These are phyloP conservation scores for Trilocha varians DNA, from an alignment of 2,888 invertebrate genomes.

Conservation along the genomic window DNA sequence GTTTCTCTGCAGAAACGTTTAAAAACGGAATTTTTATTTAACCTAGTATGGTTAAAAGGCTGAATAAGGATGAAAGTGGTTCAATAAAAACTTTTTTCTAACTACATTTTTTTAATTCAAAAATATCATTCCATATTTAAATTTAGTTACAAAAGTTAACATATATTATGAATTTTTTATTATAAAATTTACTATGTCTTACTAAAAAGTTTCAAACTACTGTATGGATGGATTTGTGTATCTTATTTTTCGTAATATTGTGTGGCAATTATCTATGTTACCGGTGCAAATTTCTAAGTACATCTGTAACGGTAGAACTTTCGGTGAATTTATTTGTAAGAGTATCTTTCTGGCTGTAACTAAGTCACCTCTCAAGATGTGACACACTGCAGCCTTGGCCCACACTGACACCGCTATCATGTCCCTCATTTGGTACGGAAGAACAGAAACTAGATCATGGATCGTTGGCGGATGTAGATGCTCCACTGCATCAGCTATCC, in stretches of 20 bases:
- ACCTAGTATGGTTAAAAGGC: neutral
- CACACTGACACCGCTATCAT: constrained; percentile 65
- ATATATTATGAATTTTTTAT: neutral
- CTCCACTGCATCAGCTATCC: constrained; percentile 86
- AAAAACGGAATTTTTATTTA: too few relatives aligned
- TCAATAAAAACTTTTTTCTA: constrained; percentile 1
- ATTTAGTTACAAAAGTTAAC: neutral
- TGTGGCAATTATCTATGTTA: constrained; percentile 65
- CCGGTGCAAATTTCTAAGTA: constrained; percentile 72
- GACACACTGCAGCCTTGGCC: constrained; percentile 69
- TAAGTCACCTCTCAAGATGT: constrained; percentile 59
- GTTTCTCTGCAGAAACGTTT: too few relatives aligned
- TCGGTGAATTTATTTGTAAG: constrained; percentile 60
- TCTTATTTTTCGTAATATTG: constrained; percentile 55
- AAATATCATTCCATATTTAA: neutral
- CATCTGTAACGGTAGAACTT: constrained; percentile 67
- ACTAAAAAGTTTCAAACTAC: neutral
- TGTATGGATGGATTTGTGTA: constrained; percentile 31
- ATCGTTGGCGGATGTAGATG: constrained; percentile 86
- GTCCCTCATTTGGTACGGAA: constrained; percentile 58
- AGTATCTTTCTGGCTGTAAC: constrained; percentile 63
- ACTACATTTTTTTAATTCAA: neutral
- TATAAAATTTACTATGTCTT: neutral
- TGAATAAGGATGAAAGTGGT: neutral
- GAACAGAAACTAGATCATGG: constrained; percentile 57